Conservation (phyloP, 2,888 invertebrate genomes). For the Myopa tessellatipennis region DNA sequence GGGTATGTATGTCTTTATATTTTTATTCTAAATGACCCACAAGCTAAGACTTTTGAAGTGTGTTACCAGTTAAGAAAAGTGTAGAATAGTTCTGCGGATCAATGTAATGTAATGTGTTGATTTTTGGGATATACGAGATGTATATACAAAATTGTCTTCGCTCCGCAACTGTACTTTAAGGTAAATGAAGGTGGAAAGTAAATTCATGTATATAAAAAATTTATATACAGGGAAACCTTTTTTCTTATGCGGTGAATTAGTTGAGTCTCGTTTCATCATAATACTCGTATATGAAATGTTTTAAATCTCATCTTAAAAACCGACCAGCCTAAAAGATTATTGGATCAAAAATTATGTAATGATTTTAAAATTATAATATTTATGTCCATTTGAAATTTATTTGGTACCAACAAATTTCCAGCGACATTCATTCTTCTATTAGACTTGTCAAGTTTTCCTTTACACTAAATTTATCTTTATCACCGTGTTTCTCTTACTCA, state of each 20-base stretch:
- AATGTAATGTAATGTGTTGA: not conserved
- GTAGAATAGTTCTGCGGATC: not conserved
- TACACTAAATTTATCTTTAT: too few species aligned
- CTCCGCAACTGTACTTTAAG: slow-evolving; percentile 49
- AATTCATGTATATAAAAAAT: too few species aligned
- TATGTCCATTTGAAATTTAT: slow-evolving; percentile 2
- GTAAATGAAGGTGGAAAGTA: too few species aligned
- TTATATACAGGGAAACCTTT: too few species aligned
- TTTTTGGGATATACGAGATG: not conserved
- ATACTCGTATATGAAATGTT: too few species aligned
- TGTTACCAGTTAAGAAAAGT: slow-evolving; percentile 39
- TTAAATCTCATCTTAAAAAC: too few species aligned
- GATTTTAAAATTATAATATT: not conserved
- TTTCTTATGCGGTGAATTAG: too few species aligned
- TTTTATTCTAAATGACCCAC: slow-evolving; percentile 39
- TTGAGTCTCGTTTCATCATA: too few species aligned
- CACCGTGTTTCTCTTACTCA: too few species aligned
- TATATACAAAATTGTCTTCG: slow-evolving; percentile 42
- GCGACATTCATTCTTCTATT: too few species aligned
- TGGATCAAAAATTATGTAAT: not conserved
- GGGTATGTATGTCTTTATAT: slow-evolving; percentile 60
- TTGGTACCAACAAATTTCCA: not conserved
- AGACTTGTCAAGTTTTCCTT: too few species aligned
- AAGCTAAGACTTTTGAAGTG: slow-evolving; percentile 51
- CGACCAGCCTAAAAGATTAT: too few species aligned